Evolutionary conservation across 2,797 vertebrate species (phyloP).

Genomic region (Champsocephalus gunnari): DNA sequence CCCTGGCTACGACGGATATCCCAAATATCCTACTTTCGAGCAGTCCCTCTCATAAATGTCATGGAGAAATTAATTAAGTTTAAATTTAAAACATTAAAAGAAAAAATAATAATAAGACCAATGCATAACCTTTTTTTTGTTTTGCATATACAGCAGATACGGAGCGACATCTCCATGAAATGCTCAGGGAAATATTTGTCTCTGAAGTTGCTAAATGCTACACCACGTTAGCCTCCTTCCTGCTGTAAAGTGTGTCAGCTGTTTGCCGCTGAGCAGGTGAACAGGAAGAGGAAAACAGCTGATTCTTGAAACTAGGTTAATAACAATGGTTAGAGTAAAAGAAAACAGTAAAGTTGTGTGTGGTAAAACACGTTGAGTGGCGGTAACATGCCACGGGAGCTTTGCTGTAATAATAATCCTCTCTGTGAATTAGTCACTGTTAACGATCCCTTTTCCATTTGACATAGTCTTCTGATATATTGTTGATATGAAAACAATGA

Average conservation of each 20-base stretch:
- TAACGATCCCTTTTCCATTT: not conserved
- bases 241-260: not conserved
- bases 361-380: not conserved
- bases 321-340: not conserved
- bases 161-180: not conserved
- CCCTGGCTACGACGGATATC: too few relatives aligned
- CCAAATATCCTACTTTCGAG: too few relatives aligned
- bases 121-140: conserved; percentile 4
- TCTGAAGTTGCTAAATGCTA: conserved; percentile 21
- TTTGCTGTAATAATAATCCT: not conserved
- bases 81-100: too few relatives aligned
- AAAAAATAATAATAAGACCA: not conserved
- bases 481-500: not conserved
- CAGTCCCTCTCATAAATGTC: too few relatives aligned
- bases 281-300: conserved; percentile 11
- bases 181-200: conserved; percentile 12
- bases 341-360: not conserved
- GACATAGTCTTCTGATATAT: not conserved
- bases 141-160: conserved; percentile 11
- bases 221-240: not conserved
- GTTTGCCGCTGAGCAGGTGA: conserved; percentile 10
- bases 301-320: not conserved
- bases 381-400: not conserved
- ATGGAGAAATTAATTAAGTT: too few relatives aligned
- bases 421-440: not conserved